These are phyloP conservation scores for Phaethon lepturus DNA, from an alignment of 2,113 vertebrate genomes.

Conservation along the genomic window DNA sequence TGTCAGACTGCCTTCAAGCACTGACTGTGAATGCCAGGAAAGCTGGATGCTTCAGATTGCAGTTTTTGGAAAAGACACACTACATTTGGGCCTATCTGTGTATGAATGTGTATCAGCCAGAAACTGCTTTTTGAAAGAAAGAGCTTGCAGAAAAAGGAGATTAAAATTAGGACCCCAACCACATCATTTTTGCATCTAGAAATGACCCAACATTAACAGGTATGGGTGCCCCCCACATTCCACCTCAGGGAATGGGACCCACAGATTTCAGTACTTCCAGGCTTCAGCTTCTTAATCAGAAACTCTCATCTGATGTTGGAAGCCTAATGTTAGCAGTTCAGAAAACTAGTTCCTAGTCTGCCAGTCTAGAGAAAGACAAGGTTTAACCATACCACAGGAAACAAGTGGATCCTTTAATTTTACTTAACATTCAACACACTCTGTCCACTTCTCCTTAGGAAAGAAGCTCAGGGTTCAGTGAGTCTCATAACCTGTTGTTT, in stretches of 20 bases:
- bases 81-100: not conserved
- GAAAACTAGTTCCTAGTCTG: not conserved
- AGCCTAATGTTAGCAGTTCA: not conserved
- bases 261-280: conserved; percentile 1
- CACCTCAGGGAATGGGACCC: not conserved
- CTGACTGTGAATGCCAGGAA: conserved; percentile 38
- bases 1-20: conserved; percentile 37
- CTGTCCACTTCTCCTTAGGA: not conserved
- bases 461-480: not conserved
- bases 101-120: not conserved
- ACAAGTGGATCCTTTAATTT: not conserved
- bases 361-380: not conserved
- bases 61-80: not conserved
- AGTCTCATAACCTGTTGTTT: not conserved
- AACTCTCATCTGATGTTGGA: not conserved
- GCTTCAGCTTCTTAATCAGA: conserved; percentile 13
- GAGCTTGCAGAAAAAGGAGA: not conserved
- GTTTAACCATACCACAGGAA: not conserved
- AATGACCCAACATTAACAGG: not conserved
- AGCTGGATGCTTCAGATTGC: not conserved
- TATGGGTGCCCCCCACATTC: not conserved
- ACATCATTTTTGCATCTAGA: not conserved
- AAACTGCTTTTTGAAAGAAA: not conserved
- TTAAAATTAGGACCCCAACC: not conserved
- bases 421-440: not conserved